Conservation (phyloP, 2,113 vertebrate genomes). For the Thalassoma bifasciatum region DNA sequence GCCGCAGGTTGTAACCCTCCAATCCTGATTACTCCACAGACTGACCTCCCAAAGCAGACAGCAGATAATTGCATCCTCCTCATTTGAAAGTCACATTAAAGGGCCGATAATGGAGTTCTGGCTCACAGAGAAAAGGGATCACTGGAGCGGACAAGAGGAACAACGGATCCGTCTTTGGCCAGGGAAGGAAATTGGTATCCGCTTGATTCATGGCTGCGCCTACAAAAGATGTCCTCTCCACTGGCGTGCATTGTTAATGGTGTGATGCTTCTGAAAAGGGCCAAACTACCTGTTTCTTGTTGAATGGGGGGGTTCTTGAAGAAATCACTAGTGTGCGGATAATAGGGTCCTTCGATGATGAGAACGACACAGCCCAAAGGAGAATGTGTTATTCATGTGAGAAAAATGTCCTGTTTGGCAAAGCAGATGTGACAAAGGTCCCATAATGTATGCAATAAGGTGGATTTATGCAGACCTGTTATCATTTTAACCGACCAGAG, state of each 20-base stretch:
- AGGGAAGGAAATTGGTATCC: slow-evolving; percentile 36
- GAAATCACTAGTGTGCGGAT: slow-evolving; percentile 27
- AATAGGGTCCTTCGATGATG: slow-evolving; percentile 21
- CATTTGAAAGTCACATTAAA: slow-evolving; percentile 69
- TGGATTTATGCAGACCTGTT: background rate
- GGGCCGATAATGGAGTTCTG: slow-evolving; percentile 52
- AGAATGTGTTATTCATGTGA: slow-evolving; percentile 39
- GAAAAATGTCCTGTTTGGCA: slow-evolving; percentile 17
- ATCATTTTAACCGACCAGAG: background rate
- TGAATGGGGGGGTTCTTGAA: slow-evolving; percentile 34
- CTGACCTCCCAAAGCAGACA: slow-evolving; percentile 50
- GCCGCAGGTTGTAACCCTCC: slow-evolving; percentile 13
- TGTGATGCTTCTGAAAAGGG: slow-evolving; percentile 55
- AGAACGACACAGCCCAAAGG: slow-evolving; percentile 16
- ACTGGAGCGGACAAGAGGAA: slow-evolving; percentile 34
- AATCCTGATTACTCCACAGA: slow-evolving; percentile 27
- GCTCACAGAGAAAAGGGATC: slow-evolving; percentile 39
- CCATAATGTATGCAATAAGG: background rate
- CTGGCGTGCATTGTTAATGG: slow-evolving; percentile 55
- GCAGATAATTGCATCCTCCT: slow-evolving; percentile 60
- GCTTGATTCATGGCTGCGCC: slow-evolving; percentile 45
- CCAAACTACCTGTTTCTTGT: slow-evolving; percentile 45
- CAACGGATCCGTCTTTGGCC: slow-evolving; percentile 54
- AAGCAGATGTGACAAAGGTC: slow-evolving; percentile 9
- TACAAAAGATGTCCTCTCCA: slow-evolving; percentile 62